Evolutionary conservation across 2,797 vertebrate genomes (phyloP), one percentile per base, ranked within the genome.

Genomic region (Sphenodon punctatus): DNA sequence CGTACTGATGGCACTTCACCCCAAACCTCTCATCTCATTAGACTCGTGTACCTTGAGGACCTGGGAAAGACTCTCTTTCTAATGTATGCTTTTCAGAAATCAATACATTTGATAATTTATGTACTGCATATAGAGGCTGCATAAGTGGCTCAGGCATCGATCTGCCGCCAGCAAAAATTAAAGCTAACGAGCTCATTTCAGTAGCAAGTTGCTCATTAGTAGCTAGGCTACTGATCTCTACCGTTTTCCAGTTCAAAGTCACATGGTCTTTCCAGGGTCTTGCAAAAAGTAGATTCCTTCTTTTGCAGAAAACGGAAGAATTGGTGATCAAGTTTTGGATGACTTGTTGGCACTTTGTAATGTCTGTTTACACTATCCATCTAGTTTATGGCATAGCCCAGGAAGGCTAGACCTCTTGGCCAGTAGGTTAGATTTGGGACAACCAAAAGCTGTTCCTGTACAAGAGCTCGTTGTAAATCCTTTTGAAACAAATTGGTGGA

Each of bases 111-210:
- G 82, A 81, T 91, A 92, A 92, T 93, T 88, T 78, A 88, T 81
- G 84, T 88, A 83, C 68, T 79, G 66, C 68, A 83, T 88, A 88
- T 61, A 80, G 84, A 66, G 86, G 78, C 78, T 39, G 2, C 0
- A 0, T 67, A 83, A 88, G 76, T 86, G 70, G 42, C 66, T 88
- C 66, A 20, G 81, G 82, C 91, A 92, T 93, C 73, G 59, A 92
- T 93, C 84, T 73, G 66, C 84, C 83, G 82, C 82, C 61, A 83
- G 84, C 65, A 77, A 59, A 91, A 93, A 86, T 53, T 66, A 90
- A 91, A 88, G 86, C 88, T 92, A 93, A 92, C 80, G 66, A 93
- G 86, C 90, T 92, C 25, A 39, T 92, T 90, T 92, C 76, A 86
- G 48, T 90, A 90, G 78, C 78, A 68, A 63, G 84, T 86, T 85